Conservation (phyloP, 2,797 vertebrate genomes). For the Geotrypetes seraphini region DNA sequence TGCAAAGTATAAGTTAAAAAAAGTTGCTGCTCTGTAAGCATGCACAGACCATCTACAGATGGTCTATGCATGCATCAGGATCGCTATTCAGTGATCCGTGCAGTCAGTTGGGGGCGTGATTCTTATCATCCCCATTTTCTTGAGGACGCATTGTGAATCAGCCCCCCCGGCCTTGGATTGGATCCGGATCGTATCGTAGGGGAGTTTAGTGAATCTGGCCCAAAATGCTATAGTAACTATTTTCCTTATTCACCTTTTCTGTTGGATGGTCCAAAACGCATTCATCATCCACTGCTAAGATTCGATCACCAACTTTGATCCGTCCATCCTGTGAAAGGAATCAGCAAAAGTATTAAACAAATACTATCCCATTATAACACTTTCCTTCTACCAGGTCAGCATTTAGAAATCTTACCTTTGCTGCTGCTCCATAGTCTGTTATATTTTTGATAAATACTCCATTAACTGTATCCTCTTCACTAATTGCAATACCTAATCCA, state of each 20-base stretch:
- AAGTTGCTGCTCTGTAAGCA: no score
- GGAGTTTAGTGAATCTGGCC: no score
- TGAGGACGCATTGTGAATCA: no score
- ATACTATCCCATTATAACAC: not conserved
- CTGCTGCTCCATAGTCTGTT: conserved; percentile 60
- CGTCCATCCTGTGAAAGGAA: conserved; percentile 61
- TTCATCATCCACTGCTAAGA: conserved; percentile 74
- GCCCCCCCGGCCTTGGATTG: no score
- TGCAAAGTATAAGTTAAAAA: no score
- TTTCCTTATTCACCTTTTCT: conserved; percentile 85
- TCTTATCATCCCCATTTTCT: no score
- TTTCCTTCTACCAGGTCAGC: not conserved
- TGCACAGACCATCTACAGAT: no score
- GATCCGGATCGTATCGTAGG: no score
- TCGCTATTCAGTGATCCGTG: no score
- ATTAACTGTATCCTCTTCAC: conserved; percentile 59
- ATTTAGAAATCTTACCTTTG: conserved; percentile 46
- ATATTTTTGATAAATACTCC: conserved; percentile 68
- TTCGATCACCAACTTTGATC: conserved; percentile 67
- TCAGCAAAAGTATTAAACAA: not conserved
- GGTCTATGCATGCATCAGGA: no score
- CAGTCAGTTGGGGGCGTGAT: no score
- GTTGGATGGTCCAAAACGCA: conserved; percentile 60
- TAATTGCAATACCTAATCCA: conserved; percentile 67
- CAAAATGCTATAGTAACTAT: no score